These are phyloP conservation scores for Manis pentadactyla DNA, from an alignment of 2,797 vertebrate genomes.

Conservation along the genomic window DNA sequence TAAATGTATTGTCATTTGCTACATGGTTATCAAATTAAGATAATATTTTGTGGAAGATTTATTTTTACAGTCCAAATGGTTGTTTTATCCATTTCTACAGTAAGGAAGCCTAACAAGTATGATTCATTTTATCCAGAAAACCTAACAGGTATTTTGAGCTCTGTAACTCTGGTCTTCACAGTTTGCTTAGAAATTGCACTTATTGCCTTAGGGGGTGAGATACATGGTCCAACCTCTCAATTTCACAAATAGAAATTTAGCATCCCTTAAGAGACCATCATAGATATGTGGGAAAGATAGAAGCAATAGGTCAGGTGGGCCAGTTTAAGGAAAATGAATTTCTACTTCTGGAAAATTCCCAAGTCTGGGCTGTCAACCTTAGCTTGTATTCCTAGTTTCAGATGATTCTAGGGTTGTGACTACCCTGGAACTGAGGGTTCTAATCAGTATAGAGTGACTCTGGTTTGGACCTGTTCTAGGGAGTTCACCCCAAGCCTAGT, in stretches of 20 bases:
- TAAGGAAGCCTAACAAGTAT: background rate
- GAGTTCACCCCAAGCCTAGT: background rate
- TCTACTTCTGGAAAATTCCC: background rate
- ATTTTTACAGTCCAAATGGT: background rate
- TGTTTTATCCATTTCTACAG: constrained; percentile 15
- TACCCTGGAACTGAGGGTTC: background rate
- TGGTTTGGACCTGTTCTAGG: background rate
- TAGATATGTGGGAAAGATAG: background rate
- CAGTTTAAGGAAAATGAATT: background rate
- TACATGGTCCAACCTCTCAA: background rate
- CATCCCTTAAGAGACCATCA: background rate
- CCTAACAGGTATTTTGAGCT: background rate
- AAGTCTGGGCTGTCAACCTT: background rate
- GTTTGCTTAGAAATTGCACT: background rate
- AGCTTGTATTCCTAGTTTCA: background rate
- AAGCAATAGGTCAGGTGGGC: background rate
- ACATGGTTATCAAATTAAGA: constrained; percentile 24
- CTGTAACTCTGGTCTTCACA: background rate
- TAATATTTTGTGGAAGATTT: constrained; percentile 6
- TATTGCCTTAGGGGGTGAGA: background rate
- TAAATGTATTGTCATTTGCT: constrained; percentile 28
- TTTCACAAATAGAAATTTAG: constrained; percentile 49
- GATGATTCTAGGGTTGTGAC: background rate
- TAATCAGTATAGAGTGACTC: background rate
- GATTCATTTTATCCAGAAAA: constrained; percentile 8